Percentiles rank a stretch among this genome's conserved stretches.
phyloP scores from a whole-genome alignment of 2,888 invertebrate species.

The Megalurothrips usitatus region DNA sequence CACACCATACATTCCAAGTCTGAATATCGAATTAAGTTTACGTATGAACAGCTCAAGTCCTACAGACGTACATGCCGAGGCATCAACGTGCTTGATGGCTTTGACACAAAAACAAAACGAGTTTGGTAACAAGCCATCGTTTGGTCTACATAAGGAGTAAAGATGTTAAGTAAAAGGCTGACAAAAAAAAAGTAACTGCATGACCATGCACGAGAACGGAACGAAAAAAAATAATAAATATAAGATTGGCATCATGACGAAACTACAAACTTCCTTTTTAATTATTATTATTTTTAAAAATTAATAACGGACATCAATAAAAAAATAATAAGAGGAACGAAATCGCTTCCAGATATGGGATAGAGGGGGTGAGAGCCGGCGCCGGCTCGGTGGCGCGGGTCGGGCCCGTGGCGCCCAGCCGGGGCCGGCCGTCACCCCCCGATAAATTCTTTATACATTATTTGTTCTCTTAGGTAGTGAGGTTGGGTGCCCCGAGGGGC shows the following conservation, averaged over 20 bases:
- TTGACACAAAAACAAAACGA: not conserved
- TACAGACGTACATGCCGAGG: not conserved
- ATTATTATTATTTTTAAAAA: not conserved
- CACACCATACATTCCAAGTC: conserved; percentile 5
- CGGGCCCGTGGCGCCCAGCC: not conserved
- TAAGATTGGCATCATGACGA: not conserved
- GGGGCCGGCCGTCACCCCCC: too few species aligned
- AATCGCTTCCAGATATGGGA: not conserved
- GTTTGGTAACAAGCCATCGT: not conserved
- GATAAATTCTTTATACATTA: too few species aligned
- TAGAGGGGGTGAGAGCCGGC: not conserved
- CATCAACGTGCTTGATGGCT: not conserved
- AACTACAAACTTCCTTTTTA: conserved; percentile 27
- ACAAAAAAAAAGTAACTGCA: conserved; percentile 16
- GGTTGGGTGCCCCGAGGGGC: too few species aligned
- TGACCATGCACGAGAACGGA: not conserved
- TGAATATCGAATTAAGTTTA: not conserved
- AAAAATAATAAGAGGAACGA: conserved; percentile 27
- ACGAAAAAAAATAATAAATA: not conserved
- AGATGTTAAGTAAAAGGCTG: not conserved
- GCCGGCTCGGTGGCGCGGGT: not conserved
- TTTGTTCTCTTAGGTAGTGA: too few species aligned
- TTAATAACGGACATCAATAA: conserved; percentile 9
- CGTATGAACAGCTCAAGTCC: conserved; percentile 5
- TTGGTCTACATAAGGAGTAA: not conserved